Conservation (phyloP, 1,140 invertebrate species). For the Aphaenogaster rudis region DNA sequence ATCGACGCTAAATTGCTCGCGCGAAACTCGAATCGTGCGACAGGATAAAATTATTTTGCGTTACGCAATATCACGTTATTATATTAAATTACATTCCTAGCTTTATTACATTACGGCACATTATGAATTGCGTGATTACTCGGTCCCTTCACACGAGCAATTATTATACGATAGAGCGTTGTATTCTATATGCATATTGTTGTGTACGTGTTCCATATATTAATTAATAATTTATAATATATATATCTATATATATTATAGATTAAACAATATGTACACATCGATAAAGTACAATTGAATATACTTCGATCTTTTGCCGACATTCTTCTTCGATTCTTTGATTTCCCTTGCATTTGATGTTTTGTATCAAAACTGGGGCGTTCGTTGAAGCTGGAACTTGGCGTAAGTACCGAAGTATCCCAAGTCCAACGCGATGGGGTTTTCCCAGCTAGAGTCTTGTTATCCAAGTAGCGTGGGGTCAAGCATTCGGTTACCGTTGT, state of each 20-base stretch:
- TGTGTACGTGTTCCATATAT: not conserved
- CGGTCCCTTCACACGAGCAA: not conserved
- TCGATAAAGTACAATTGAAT: not conserved
- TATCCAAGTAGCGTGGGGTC: constrained; percentile 40
- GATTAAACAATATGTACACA: not conserved
- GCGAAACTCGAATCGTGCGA: constrained; percentile 3
- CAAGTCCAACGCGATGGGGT: constrained; percentile 9
- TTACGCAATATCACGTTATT: not conserved
- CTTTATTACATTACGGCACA: not conserved
- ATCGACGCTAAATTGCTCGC: constrained; percentile 36
- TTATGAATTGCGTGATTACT: constrained; percentile 5
- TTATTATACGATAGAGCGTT: not conserved
- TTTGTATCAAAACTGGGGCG: constrained; percentile 18
- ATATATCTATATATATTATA: not conserved
- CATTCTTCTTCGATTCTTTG: constrained; percentile 20
- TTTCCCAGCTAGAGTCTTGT: constrained; percentile 39
- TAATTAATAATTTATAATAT: constrained; percentile 1
- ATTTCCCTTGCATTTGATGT: constrained; percentile 2
- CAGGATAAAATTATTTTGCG: constrained; percentile 1
- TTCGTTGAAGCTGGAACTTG: constrained; percentile 1
- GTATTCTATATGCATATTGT: not conserved
- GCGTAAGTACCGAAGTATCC: constrained; percentile 20
- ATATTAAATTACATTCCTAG: constrained; percentile 5
- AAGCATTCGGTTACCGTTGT: constrained; percentile 53
- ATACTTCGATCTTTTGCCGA: not conserved